Conservation (phyloP, 1,140 invertebrate genomes). For the Conus betulinus region DNA sequence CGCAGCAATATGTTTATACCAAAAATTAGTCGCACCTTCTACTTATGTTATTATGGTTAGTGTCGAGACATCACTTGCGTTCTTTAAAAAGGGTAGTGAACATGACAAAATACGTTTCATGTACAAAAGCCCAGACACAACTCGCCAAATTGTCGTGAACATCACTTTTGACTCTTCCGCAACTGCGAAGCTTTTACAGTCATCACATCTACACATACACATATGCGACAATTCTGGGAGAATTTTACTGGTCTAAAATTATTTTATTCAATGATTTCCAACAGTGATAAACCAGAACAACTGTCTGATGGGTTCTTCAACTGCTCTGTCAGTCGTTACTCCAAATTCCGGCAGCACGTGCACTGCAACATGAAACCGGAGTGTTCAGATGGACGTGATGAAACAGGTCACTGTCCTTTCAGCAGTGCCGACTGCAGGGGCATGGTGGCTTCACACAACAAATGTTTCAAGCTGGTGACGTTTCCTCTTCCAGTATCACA, state of each 20-base stretch:
- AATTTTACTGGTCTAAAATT: neutral
- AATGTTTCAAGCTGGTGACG: neutral
- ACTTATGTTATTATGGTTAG: neutral
- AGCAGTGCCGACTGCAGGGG: conserved; percentile 8
- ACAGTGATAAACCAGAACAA: neutral
- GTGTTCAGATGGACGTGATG: neutral
- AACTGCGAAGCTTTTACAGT: neutral
- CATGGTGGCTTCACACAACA: neutral
- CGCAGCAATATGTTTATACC: neutral
- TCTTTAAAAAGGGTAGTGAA: neutral
- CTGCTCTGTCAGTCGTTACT: neutral
- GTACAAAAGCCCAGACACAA: neutral
- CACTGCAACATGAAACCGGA: conserved; percentile 12
- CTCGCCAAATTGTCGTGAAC: neutral
- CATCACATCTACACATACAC: neutral
- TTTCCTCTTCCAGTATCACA: neutral
- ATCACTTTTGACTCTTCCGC: neutral
- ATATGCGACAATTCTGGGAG: neutral
- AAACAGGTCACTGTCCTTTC: conserved; percentile 20
- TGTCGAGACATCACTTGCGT: neutral
- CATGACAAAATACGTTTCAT: neutral
- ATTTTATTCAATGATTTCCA: neutral
- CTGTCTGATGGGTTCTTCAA: neutral
- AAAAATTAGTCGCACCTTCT: neutral
- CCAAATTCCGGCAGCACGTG: neutral